Conservation (phyloP, 1,140 invertebrate genomes). For the Drosophila micromelanica region DNA sequence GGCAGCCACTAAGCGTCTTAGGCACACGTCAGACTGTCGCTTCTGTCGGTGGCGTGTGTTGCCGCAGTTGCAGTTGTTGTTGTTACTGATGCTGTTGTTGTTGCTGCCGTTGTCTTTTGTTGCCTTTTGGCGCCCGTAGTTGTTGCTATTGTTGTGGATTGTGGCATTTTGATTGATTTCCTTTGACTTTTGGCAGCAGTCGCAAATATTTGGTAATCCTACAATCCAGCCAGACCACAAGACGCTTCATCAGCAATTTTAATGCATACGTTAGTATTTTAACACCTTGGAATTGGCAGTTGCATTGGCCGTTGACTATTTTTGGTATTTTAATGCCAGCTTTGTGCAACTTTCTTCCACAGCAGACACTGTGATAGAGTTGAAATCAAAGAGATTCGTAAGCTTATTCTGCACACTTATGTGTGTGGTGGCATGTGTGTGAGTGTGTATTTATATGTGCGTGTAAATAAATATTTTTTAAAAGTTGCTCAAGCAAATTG, state of each 20-base stretch:
- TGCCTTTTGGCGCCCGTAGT: slow-evolving; percentile 34
- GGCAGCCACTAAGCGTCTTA: slow-evolving; percentile 77
- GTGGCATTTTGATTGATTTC: slow-evolving; percentile 83
- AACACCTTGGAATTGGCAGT: slow-evolving; percentile 67
- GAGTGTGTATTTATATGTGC: background rate
- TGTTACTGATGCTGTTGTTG: slow-evolving; percentile 24
- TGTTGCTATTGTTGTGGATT: slow-evolving; percentile 69
- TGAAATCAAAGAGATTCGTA: slow-evolving; percentile 12
- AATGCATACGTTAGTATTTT: slow-evolving; percentile 75
- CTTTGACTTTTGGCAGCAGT: slow-evolving; percentile 79
- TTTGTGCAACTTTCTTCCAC: slow-evolving; percentile 65
- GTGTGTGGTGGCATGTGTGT: background rate
- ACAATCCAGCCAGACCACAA: slow-evolving; percentile 58
- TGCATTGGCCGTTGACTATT: slow-evolving; percentile 47
- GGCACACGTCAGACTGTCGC: slow-evolving; percentile 80
- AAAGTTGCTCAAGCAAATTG: slow-evolving; percentile 57
- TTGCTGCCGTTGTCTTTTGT: slow-evolving; percentile 37
- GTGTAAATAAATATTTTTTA: slow-evolving; percentile 23
- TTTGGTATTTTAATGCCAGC: slow-evolving; percentile 73
- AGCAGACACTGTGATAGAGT: slow-evolving; percentile 22
- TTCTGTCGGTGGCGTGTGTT: slow-evolving; percentile 68
- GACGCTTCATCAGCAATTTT: slow-evolving; percentile 77
- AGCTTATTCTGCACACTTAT: slow-evolving; percentile 14
- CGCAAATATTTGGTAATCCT: slow-evolving; percentile 81
- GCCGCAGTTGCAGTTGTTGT: slow-evolving; percentile 27